Base-by-base conservation (phyloP, 2,113 vertebrate species). In the Crotalus tigris region DNA sequence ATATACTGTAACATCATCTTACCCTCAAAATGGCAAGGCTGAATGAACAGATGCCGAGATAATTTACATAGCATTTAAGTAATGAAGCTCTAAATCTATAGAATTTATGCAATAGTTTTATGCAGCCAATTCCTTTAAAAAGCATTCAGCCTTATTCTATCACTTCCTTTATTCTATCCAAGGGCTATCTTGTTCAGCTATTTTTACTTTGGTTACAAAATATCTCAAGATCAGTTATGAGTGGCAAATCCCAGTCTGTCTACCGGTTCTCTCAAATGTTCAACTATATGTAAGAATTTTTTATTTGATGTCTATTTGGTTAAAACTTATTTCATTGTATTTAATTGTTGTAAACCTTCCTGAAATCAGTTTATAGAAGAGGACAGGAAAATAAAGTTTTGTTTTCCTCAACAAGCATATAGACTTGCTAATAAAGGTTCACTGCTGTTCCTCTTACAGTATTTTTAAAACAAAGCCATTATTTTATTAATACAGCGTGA, bases 21-120 rank as follows among this genome's bases (percentile, higher is more conserved):
- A 26, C 19, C 75, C 15, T 93, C 89, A 59, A 93, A 90, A 57
- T 90, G 49, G 81, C 57, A 93, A 87, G 29, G 54, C 23, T 86
- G 29, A 93, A 12, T 17, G 57, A 90, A 90, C n/a, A 64, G 26
- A 49, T 93, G 89, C 92, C 57, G 64, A 90, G n/a, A 64, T n/a
- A 90, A 93, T 90, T 90, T 93, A n/a, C 55, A 90, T 64, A 93
- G 75, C 57, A 90, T 90, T 93, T 86, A 93, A 93, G 86, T 93
- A 93, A 93, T 61, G 12, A 33, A 61, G n/a, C 92, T 64, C 29
- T 61, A 93, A 87, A 87, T 59, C 39, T 59, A 92, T 85, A 90
- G 69, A 46, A n/a, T 61, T 87, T 93, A 87, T 87, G 75, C 57
- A 93, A 64, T 58, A 3, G 46, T 90, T 93, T 87, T 49, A 93